Percentiles rank a stretch among this genome's conserved stretches.
phyloP scores from a whole-genome alignment of 1,140 invertebrate genomes.

The Sarcophaga peregrina region DNA sequence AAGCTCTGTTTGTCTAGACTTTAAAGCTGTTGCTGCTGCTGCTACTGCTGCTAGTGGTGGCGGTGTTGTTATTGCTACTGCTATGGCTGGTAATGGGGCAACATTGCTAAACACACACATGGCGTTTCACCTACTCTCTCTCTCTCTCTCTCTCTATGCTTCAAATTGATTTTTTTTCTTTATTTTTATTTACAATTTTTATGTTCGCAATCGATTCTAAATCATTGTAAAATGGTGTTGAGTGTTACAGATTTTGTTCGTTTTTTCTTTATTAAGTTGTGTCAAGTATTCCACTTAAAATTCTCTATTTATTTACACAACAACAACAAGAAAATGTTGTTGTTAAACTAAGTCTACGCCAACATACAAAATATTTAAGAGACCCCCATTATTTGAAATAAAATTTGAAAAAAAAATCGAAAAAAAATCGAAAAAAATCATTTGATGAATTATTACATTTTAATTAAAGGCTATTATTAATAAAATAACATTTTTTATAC shows the following conservation, averaged over 20 bases:
- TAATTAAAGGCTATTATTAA: too few relatives aligned
- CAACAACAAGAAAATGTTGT: background rate
- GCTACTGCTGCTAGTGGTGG: background rate
- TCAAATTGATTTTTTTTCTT: background rate
- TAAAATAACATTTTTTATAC: too few relatives aligned
- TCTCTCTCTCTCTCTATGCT: too few relatives aligned
- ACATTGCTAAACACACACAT: background rate
- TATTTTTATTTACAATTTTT: slow-evolving; percentile 1
- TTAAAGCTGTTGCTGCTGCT: background rate
- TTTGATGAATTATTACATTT: too few relatives aligned
- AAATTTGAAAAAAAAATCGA: too few relatives aligned
- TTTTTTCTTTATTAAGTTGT: background rate
- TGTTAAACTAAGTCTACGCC: background rate
- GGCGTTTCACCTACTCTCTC: slow-evolving; percentile 25
- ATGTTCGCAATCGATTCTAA: slow-evolving; percentile 11
- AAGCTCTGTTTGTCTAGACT: slow-evolving; percentile 15
- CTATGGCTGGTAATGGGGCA: background rate
- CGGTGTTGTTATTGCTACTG: background rate
- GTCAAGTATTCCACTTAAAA: background rate
- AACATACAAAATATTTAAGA: background rate
- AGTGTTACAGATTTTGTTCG: background rate
- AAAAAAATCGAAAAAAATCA: too few relatives aligned
- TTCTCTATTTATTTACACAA: background rate
- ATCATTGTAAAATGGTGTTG: background rate
- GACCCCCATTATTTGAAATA: background rate